These are phyloP conservation scores for Tribolium castaneum DNA, from an alignment of 1,140 invertebrate species.

Conservation along the genomic window DNA sequence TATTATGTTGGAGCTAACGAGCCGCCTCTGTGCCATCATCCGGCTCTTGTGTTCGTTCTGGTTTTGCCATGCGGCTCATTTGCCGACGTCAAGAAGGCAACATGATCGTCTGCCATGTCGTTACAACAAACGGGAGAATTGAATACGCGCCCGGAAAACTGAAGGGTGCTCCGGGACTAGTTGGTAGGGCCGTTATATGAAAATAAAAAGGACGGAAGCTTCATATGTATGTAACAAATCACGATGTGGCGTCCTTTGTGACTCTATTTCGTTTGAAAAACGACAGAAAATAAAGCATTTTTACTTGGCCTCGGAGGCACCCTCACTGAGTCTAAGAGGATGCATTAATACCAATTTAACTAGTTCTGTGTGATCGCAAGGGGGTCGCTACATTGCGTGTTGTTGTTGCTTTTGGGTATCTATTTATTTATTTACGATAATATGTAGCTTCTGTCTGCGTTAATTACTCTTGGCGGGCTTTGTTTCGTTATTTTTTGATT, in stretches of 20 bases:
- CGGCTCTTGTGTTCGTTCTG: background rate
- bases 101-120: constrained; percentile 23
- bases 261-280: constrained; percentile 11
- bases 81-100: constrained; percentile 23
- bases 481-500: too few relatives aligned
- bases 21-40: background rate
- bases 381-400: background rate
- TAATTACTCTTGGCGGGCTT: background rate
- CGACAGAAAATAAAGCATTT: constrained; percentile 13
- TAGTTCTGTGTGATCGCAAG: background rate
- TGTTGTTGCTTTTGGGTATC: background rate
- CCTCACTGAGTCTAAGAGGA: background rate
- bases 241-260: constrained; percentile 31
- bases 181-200: background rate
- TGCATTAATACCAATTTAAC: constrained; percentile 22
- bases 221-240: constrained; percentile 20
- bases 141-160: constrained; percentile 30
- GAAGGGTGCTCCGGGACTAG: constrained; percentile 10
- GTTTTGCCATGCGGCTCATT: constrained; percentile 21
- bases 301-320: constrained; percentile 8
- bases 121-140: constrained; percentile 23
- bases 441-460: background rate
- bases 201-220: constrained; percentile 14
- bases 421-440: background rate
- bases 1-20: background rate